Percentiles rank a stretch among this genome's conserved stretches.
phyloP scores from a whole-genome alignment of 1,140 invertebrate genomes.

The Steinernema feltiae region DNA sequence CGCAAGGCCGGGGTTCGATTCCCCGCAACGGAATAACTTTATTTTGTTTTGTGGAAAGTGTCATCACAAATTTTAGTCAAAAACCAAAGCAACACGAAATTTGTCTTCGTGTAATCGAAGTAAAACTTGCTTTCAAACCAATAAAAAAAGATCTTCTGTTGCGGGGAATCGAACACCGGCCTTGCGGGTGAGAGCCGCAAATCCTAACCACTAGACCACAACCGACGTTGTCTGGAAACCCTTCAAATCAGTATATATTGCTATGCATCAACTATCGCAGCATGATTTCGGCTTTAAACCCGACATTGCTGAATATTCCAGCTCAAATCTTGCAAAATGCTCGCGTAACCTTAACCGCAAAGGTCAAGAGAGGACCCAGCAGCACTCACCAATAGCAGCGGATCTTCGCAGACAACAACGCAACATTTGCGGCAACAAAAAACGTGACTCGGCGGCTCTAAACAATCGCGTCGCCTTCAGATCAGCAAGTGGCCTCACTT shows the following conservation, averaged over 20 bases:
- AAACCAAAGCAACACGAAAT: background rate
- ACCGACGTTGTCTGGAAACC: too few species aligned
- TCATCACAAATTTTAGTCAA: too few species aligned
- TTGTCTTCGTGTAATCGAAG: background rate
- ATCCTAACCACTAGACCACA: too few species aligned
- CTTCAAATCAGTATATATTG: too few species aligned
- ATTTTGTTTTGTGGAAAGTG: background rate
- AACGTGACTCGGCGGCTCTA: background rate
- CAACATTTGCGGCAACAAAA: background rate
- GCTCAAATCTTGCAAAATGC: background rate
- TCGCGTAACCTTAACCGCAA: background rate
- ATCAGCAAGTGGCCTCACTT: background rate
- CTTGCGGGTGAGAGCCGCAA: too few species aligned
- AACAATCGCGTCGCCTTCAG: background rate
- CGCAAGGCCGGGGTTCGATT: background rate
- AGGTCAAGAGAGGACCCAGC: background rate
- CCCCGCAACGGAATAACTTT: background rate
- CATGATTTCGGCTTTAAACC: too few species aligned
- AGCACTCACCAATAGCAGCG: too few species aligned
- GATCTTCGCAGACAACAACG: too few species aligned
- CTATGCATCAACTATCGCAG: too few species aligned
- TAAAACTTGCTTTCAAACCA: background rate
- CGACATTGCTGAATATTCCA: background rate
- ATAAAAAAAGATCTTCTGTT: too few species aligned
- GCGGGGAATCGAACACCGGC: too few species aligned